Percentiles rank a stretch among this genome's conserved stretches.
phyloP scores from a whole-genome alignment of 2,797 vertebrate genomes.

The Fistularia commersonii region DNA sequence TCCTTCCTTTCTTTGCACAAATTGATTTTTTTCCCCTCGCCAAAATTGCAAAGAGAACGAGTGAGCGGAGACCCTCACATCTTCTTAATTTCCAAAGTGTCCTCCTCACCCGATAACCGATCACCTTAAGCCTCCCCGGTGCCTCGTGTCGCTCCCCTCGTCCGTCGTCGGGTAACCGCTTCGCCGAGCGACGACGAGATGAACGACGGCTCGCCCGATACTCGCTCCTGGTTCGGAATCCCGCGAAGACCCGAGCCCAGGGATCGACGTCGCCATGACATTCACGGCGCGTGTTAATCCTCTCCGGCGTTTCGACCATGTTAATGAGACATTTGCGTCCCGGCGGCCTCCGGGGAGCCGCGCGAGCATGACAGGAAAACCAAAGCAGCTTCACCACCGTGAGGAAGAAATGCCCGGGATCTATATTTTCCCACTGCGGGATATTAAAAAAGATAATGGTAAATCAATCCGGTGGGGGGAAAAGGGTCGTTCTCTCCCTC shows the following conservation, averaged over 20 bases:
- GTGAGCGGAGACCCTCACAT: slow-evolving; percentile 16
- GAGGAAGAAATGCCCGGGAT: slow-evolving; percentile 14
- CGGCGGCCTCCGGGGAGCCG: slow-evolving; percentile 20
- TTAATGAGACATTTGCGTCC: slow-evolving; percentile 61
- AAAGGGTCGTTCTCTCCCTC: slow-evolving; percentile 50
- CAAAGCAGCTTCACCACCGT: slow-evolving; percentile 23
- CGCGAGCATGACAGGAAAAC: slow-evolving; percentile 44
- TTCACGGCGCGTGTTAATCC: slow-evolving; percentile 31
- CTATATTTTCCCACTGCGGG: slow-evolving; percentile 40
- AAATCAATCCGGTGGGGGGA: slow-evolving; percentile 46
- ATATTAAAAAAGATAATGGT: slow-evolving; percentile 64
- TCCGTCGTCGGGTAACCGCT: no score
- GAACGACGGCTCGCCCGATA: no score
- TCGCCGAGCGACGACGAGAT: no score
- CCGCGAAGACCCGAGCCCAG: no score
- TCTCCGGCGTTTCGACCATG: slow-evolving; percentile 37
- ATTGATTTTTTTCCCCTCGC: slow-evolving; percentile 51
- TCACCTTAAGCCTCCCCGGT: no score
- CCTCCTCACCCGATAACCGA: slow-evolving; percentile 29
- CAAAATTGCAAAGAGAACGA: slow-evolving; percentile 29
- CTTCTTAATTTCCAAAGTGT: slow-evolving; percentile 46
- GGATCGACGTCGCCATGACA: slow-evolving; percentile 49
- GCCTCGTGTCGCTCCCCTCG: no score
- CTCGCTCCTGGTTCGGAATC: no score
- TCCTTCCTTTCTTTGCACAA: slow-evolving; percentile 29